Evolutionary conservation across 1,140 invertebrate species (phyloP).

Genomic region (Macrobrachium nipponense): DNA sequence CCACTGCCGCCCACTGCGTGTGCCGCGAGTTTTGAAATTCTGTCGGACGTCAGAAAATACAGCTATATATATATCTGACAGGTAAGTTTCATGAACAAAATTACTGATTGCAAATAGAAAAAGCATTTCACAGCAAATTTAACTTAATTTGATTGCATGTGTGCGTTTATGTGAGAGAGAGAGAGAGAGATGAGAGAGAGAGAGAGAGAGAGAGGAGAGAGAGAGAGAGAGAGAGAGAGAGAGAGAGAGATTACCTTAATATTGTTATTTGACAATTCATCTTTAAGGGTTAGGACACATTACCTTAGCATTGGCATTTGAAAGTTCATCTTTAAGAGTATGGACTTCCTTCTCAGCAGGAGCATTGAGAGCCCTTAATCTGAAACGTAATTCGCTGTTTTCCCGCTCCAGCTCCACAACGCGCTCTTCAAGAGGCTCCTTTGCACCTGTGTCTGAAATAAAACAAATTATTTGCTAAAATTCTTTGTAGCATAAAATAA

Average conservation of each 20-base stretch:
- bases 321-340: slow-evolving; percentile 22
- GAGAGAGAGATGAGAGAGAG: neutral
- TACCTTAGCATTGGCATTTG: slow-evolving; percentile 32
- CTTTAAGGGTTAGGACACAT: neutral
- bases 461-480: neutral
- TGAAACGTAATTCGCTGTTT: slow-evolving; percentile 41
- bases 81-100: too few species aligned
- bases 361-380: slow-evolving; percentile 36
- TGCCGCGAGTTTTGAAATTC: too few species aligned
- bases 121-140: too few species aligned
- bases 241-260: slow-evolving; percentile 31
- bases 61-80: too few species aligned
- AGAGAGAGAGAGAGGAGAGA: neutral
- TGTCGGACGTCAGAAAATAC: too few species aligned
- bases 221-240: neutral
- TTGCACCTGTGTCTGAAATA: slow-evolving; percentile 6
- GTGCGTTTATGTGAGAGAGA: too few species aligned
- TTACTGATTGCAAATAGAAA: too few species aligned
- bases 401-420: slow-evolving; percentile 11
- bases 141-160: too few species aligned
- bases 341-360: slow-evolving; percentile 36
- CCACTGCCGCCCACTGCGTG: too few species aligned
- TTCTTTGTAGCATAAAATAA: neutral
- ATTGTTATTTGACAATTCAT: slow-evolving; percentile 24
- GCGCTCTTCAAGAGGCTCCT: neutral